These are phyloP conservation scores for Aphelocoma coerulescens DNA, from an alignment of 2,113 vertebrate species.

Conservation along the genomic window DNA sequence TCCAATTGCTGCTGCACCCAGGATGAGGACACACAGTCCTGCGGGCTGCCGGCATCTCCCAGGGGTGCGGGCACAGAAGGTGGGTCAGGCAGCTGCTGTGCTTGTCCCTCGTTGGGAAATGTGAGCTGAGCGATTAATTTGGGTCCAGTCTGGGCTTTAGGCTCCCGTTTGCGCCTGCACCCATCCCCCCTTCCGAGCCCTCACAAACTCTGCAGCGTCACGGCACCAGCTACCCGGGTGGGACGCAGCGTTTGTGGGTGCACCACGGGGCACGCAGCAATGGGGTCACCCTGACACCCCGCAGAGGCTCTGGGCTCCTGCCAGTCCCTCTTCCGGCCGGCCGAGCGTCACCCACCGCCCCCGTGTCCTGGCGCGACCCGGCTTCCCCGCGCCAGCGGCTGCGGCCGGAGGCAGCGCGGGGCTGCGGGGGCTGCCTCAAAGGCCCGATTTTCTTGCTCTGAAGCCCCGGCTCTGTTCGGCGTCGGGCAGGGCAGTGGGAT, in stretches of 20 bases:
- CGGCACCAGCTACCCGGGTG: fast-evolving
- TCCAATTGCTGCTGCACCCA: background rate
- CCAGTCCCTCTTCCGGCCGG: background rate
- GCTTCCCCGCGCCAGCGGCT: background rate
- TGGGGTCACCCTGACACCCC: background rate
- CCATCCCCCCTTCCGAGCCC: fast-evolving
- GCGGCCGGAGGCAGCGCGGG: background rate
- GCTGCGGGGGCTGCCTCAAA: slow-evolving; percentile 20
- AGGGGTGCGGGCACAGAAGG: fast-evolving
- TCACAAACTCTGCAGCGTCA: fast-evolving
- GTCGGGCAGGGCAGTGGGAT: background rate
- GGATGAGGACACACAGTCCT: background rate
- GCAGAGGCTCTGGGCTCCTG: background rate
- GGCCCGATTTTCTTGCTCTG: background rate
- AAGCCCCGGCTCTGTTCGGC: background rate
- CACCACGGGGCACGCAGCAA: background rate
- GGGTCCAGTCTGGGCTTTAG: background rate
- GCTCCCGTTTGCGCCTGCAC: fast-evolving
- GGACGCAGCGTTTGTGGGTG: fast-evolving
- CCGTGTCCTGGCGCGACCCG: background rate
- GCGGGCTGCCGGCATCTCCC: fast-evolving
- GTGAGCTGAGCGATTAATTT: background rate
- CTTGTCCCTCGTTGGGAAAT: background rate
- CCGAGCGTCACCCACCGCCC: background rate
- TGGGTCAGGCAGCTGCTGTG: background rate